These are phyloP conservation scores for Drosophila leontia DNA, from an alignment of 1,140 invertebrate genomes.

Conservation along the genomic window DNA sequence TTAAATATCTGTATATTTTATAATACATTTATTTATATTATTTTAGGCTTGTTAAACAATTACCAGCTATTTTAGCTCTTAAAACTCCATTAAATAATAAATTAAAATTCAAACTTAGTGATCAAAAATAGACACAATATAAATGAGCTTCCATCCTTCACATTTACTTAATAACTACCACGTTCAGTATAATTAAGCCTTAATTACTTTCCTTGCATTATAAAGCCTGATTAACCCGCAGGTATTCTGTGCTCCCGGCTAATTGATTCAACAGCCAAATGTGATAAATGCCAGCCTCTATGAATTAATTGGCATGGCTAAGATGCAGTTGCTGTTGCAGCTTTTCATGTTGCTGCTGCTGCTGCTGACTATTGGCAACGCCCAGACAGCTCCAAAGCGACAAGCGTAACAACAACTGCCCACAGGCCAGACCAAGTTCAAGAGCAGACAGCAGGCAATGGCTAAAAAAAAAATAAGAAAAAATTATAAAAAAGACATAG, in stretches of 20 bases:
- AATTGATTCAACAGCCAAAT: constrained; percentile 84
- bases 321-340: constrained; percentile 51
- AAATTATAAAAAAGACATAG: constrained; percentile 10
- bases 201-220: constrained; percentile 36
- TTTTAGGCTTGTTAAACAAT: too few species aligned
- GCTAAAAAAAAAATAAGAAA: constrained; percentile 2
- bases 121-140: too few species aligned
- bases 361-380: constrained; percentile 69
- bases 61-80: background rate
- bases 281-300: constrained; percentile 81
- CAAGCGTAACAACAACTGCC: constrained; percentile 82
- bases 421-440: constrained; percentile 66
- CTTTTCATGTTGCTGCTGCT: constrained; percentile 30
- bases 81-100: background rate
- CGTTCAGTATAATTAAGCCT: constrained; percentile 31
- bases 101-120: fast-evolving
- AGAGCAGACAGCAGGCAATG: constrained; percentile 20
- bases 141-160: background rate
- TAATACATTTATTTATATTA: background rate
- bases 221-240: constrained; percentile 35
- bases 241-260: constrained; percentile 58
- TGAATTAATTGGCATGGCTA: constrained; percentile 79
- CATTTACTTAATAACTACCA: background rate
- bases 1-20: background rate
- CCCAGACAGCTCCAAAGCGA: constrained; percentile 65